phyloP scores from a whole-genome alignment of 2,888 invertebrate species.

The Callimorpha dominula region DNA sequence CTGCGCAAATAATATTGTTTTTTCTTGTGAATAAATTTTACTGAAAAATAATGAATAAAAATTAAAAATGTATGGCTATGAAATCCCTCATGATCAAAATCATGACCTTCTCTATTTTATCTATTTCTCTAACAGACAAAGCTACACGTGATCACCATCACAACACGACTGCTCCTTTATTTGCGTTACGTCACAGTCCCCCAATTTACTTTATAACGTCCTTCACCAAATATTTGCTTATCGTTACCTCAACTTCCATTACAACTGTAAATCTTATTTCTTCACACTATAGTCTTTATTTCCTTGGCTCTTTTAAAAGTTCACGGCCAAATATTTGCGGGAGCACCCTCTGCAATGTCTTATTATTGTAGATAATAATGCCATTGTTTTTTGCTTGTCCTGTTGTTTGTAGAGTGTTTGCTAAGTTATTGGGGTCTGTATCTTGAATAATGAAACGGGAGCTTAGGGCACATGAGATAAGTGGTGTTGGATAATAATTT shows the following conservation, averaged over 20 bases:
- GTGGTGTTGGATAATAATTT: neutral
- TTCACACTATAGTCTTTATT: constrained; percentile 11
- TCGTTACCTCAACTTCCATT: constrained; percentile 63
- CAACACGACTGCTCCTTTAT: constrained; percentile 49
- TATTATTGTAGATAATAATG: constrained; percentile 52
- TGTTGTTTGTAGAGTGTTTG: constrained; percentile 42
- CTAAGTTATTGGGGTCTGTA: constrained; percentile 41
- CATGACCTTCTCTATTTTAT: neutral
- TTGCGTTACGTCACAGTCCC: constrained; percentile 56
- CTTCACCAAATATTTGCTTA: constrained; percentile 73
- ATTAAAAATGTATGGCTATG: neutral
- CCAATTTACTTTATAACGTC: constrained; percentile 69
- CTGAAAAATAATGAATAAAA: neutral
- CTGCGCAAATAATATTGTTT: no score
- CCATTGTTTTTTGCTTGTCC: constrained; percentile 47
- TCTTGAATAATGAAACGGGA: constrained; percentile 27
- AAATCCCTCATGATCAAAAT: neutral
- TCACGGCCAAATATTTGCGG: constrained; percentile 34
- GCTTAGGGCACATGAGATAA: constrained; percentile 1
- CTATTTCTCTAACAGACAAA: neutral
- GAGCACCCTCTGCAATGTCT: constrained; percentile 37
- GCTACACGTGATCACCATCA: constrained; percentile 17
- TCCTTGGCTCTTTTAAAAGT: constrained; percentile 19
- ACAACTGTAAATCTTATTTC: constrained; percentile 24
- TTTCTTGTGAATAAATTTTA: no score